Conservation (phyloP, 2,113 vertebrate species). For the Colinus virginianus region DNA sequence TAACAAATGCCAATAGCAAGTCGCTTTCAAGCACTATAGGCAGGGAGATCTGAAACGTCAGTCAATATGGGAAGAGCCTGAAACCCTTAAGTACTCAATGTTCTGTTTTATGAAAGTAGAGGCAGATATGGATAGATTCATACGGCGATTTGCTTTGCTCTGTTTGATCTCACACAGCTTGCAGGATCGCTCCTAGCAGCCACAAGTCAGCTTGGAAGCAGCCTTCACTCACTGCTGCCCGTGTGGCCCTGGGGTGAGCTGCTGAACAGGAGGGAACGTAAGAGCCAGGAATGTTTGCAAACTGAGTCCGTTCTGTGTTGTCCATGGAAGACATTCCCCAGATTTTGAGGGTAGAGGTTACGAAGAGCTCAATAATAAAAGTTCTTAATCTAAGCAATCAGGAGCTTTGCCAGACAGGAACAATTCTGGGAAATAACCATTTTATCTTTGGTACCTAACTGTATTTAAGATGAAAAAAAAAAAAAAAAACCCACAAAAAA, state of each 20-base stretch:
- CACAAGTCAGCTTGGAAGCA: conserved; percentile 1
- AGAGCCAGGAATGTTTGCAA: conserved; percentile 25
- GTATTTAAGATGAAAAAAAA: conserved; percentile 21
- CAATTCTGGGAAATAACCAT: conserved; percentile 61
- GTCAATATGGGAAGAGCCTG: neutral
- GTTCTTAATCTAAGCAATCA: conserved; percentile 38
- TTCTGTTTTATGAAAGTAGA: neutral
- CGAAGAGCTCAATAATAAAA: conserved; percentile 57
- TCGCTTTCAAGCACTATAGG: neutral
- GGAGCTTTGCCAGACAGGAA: conserved; percentile 38
- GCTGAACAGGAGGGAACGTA: conserved; percentile 20
- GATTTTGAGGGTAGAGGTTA: conserved; percentile 68
- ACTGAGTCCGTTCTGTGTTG: conserved; percentile 35
- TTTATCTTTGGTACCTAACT: conserved; percentile 68
- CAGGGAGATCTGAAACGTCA: neutral
- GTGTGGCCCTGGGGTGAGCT: neutral
- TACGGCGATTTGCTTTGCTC: neutral
- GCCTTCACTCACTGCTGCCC: neutral
- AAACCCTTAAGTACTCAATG: neutral
- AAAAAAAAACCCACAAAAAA: neutral
- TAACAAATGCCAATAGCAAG: neutral
- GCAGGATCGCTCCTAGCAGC: neutral
- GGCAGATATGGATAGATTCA: neutral
- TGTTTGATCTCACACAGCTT: neutral
- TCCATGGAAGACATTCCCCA: conserved; percentile 49